phyloP scores from a whole-genome alignment of 2,888 invertebrate species.

The Nemoura dubitans region DNA sequence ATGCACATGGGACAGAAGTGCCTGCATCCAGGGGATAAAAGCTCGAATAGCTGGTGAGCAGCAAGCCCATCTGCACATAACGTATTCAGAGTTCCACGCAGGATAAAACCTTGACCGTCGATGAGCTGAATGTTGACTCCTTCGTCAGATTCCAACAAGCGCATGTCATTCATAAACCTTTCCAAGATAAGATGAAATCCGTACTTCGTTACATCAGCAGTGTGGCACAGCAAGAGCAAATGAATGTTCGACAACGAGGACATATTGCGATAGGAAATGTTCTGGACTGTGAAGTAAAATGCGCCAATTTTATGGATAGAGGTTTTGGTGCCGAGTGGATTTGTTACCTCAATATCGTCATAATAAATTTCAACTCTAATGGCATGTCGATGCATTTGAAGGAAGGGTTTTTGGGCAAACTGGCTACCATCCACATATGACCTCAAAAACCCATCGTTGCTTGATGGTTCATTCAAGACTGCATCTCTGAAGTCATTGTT shows the following conservation, averaged over 20 bases:
- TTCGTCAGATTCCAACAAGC: not conserved
- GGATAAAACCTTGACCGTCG: conserved; percentile 15
- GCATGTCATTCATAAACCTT: not conserved
- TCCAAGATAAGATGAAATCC: not conserved
- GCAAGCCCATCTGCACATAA: conserved; percentile 40
- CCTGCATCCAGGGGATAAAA: conserved; percentile 13
- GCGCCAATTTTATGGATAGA: conserved; percentile 13
- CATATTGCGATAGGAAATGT: not conserved
- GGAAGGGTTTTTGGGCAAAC: not conserved
- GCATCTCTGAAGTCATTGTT: no score
- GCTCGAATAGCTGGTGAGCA: conserved; percentile 29
- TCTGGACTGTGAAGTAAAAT: conserved; percentile 27
- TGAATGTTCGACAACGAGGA: not conserved
- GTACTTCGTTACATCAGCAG: not conserved
- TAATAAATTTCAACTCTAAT: conserved; percentile 20
- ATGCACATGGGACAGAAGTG: conserved; percentile 35
- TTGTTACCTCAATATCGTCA: conserved; percentile 20
- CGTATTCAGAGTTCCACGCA: conserved; percentile 15
- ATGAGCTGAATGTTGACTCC: not conserved
- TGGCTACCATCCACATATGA: conserved; percentile 30
- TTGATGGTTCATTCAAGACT: no score
- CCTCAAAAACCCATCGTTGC: no score
- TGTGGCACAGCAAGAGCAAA: not conserved
- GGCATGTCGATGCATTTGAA: conserved; percentile 3
- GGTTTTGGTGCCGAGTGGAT: conserved; percentile 25